A percentile compares a stretch with the other conserved stretches of the same genome.
Evolutionary conservation across 2,113 vertebrate genomes (phyloP).

Genomic region (Serinus canaria): DNA sequence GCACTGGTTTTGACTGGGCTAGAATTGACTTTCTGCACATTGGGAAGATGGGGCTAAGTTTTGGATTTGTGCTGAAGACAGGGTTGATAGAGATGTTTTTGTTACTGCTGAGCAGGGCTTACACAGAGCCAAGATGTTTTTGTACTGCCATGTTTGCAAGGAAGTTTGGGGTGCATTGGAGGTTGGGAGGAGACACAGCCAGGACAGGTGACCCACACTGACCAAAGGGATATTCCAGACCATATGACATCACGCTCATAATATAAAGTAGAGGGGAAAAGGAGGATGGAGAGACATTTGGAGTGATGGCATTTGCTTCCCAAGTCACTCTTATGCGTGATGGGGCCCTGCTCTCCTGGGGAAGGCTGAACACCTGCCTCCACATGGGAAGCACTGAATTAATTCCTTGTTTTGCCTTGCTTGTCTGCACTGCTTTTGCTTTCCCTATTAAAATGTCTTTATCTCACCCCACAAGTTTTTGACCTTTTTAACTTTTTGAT

Average conservation of each 20-base stretch:
- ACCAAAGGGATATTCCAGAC: neutral
- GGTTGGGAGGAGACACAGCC: neutral
- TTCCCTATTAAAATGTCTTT: neutral
- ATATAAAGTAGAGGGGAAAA: neutral
- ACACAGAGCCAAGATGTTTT: neutral
- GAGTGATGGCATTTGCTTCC: neutral
- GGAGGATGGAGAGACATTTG: neutral
- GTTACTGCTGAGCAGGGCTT: neutral
- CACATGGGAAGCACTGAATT: neutral
- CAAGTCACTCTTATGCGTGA: fast-evolving
- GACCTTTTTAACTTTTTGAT: neutral
- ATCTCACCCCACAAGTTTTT: neutral
- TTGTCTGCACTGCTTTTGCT: neutral
- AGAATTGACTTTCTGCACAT: neutral
- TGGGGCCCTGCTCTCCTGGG: neutral
- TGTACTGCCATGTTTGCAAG: fast-evolving
- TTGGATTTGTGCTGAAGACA: neutral
- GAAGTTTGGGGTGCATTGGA: neutral
- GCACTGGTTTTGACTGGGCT: neutral
- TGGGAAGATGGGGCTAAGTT: neutral
- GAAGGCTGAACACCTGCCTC: neutral
- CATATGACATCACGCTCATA: neutral
- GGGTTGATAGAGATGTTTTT: neutral
- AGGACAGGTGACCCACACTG: neutral
- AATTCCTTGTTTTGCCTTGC: neutral